A percentile compares a stretch with the other conserved stretches of the same genome.
Evolutionary conservation across 2,797 vertebrate genomes (phyloP).

Genomic region (Scleropages formosus): DNA sequence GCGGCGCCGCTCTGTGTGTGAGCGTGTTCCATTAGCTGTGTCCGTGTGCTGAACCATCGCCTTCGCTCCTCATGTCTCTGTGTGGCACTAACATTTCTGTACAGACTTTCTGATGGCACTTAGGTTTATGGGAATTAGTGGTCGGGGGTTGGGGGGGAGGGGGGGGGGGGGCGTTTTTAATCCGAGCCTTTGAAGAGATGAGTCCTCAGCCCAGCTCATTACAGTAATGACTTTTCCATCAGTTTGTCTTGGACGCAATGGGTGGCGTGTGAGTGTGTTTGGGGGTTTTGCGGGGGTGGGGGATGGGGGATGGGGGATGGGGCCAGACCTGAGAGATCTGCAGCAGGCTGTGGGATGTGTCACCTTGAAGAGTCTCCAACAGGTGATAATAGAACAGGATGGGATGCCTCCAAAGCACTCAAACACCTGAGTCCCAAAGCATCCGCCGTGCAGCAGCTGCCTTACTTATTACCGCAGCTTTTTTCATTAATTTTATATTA

Average conservation of each 20-base stretch:
- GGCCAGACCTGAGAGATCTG: slow-evolving; percentile 17
- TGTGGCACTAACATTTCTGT: not conserved
- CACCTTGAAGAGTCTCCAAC: too few species aligned
- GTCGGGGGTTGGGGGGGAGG: slow-evolving; percentile 16
- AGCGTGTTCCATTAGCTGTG: too few species aligned
- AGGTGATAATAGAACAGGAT: too few species aligned
- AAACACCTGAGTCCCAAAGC: too few species aligned
- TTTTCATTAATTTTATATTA: too few species aligned
- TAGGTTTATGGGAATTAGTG: slow-evolving; percentile 22
- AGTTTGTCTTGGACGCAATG: not conserved
- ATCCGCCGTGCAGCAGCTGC: too few species aligned
- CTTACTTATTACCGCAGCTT: too few species aligned
- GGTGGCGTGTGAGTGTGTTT: slow-evolving; percentile 23
- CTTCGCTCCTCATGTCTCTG: too few species aligned
- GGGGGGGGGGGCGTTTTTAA: slow-evolving; percentile 5
- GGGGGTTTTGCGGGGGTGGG: slow-evolving; percentile 33
- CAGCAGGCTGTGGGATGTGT: slow-evolving; percentile 21
- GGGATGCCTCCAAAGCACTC: too few species aligned
- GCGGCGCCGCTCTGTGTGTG: too few species aligned
- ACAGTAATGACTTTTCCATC: not conserved
- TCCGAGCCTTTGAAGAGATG: slow-evolving; percentile 9
- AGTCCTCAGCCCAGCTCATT: not conserved
- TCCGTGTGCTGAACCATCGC: too few species aligned
- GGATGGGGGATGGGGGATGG: not conserved
- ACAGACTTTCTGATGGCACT: slow-evolving; percentile 23